Conservation (phyloP, 2,113 vertebrate genomes). For the Phalacrocorax pelagicus region DNA sequence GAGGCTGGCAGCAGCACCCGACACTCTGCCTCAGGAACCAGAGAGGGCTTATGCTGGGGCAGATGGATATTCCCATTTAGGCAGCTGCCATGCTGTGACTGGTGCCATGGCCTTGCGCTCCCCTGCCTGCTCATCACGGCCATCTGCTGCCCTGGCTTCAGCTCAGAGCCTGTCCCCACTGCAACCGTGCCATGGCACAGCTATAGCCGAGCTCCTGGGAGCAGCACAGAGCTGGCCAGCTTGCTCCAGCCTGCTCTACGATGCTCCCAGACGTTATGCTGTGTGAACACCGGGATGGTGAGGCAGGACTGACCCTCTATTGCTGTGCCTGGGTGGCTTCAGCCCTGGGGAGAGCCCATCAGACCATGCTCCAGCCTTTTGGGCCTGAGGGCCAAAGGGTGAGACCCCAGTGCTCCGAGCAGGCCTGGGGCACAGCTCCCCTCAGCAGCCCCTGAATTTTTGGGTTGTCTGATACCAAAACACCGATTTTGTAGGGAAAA, state of each 20-base stretch:
- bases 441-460: background rate
- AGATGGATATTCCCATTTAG: background rate
- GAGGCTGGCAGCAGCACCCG: background rate
- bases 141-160: conserved; percentile 25
- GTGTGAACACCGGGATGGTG: background rate
- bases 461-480: background rate
- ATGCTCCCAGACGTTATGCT: background rate
- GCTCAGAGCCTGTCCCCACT: background rate
- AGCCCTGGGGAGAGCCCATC: background rate
- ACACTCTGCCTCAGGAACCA: background rate
- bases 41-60: background rate
- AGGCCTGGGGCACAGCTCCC: background rate
- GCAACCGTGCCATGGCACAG: background rate
- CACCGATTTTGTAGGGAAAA: background rate
- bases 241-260: background rate
- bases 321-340: background rate
- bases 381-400: background rate
- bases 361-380: background rate
- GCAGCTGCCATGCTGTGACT: background rate
- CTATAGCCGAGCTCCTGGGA: background rate
- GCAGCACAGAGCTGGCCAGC: accelerated
- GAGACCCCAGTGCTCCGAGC: background rate
- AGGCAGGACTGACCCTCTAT: background rate
- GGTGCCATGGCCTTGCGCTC: background rate
- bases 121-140: background rate